Percentiles rank a stretch among this genome's conserved stretches.
Evolutionary conservation across 2,888 invertebrate species (phyloP).

Genomic region (Campopleginae sp.): DNA sequence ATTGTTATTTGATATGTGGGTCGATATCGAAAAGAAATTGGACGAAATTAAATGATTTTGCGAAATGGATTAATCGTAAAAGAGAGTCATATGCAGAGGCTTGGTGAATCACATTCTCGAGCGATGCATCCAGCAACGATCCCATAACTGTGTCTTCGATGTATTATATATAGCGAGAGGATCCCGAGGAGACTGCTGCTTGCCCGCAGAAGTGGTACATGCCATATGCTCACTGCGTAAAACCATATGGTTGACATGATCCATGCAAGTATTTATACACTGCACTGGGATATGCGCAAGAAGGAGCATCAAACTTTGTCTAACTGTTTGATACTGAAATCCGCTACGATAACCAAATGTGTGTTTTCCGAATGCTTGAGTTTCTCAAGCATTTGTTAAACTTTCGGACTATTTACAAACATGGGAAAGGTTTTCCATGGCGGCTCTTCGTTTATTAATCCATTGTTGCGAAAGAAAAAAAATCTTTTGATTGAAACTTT

Average conservation of each 20-base stretch:
- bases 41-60: neutral
- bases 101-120: conserved; percentile 42
- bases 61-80: conserved; percentile 1
- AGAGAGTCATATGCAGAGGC: conserved; percentile 16
- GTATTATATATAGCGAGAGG: conserved; percentile 52
- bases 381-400: neutral
- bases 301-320: conserved; percentile 47
- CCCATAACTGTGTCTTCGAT: conserved; percentile 61
- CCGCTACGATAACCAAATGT: conserved; percentile 46
- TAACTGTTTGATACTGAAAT: conserved; percentile 56
- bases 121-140: conserved; percentile 40
- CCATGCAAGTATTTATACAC: conserved; percentile 62
- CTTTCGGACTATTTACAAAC: neutral
- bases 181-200: conserved; percentile 65
- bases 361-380: conserved; percentile 9
- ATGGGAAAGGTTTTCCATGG: neutral
- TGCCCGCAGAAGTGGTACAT: conserved; percentile 75
- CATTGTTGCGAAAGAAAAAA: too few species aligned
- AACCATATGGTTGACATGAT: conserved; percentile 75
- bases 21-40: neutral
- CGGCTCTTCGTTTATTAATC: too few species aligned
- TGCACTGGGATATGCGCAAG: conserved; percentile 40
- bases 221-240: conserved; percentile 73
- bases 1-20: neutral
- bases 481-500: too few species aligned